Percentiles rank a stretch among this genome's conserved stretches.
phyloP scores from a whole-genome alignment of 2,113 vertebrate genomes.

The Etia nguti region DNA sequence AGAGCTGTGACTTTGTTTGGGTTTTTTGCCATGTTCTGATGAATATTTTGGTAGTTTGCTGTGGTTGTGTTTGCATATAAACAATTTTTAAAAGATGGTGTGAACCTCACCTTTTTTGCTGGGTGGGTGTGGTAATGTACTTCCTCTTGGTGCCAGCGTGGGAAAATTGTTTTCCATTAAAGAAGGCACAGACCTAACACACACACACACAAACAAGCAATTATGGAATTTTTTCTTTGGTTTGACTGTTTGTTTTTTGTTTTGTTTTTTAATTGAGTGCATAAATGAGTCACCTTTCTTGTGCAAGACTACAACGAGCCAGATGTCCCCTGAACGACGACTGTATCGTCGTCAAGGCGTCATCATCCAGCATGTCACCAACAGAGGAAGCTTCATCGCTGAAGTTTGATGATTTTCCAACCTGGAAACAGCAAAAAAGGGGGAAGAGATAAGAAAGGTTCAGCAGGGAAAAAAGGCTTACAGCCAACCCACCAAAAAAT shows the following conservation, averaged over 20 bases:
- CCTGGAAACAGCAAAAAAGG: slow-evolving; percentile 44
- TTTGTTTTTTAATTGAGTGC: not conserved
- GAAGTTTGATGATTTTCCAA: not conserved
- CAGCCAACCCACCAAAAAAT: not conserved
- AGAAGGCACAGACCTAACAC: slow-evolving; percentile 31
- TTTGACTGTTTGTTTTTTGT: not conserved
- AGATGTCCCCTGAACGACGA: slow-evolving; percentile 82
- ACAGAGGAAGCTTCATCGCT: not conserved
- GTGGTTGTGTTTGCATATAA: not conserved
- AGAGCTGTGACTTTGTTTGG: not conserved
- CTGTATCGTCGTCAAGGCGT: slow-evolving; percentile 74
- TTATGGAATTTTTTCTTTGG: not conserved
- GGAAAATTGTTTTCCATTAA: not conserved
- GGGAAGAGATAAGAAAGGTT: not conserved
- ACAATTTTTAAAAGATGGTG: not conserved
- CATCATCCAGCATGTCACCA: slow-evolving; percentile 42
- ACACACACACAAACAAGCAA: not conserved
- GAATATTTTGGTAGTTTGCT: not conserved
- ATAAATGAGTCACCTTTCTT: slow-evolving; percentile 67
- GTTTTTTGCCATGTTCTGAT: not conserved
- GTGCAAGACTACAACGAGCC: slow-evolving; percentile 54
- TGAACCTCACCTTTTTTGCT: slow-evolving; percentile 29
- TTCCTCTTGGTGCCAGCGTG: not conserved
- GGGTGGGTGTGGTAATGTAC: not conserved
- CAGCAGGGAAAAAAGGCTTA: not conserved